Evolutionary conservation across 1,140 invertebrate species (phyloP), one percentile per base, ranked within the genome.

Genomic region (Homalodisca vitripennis): DNA sequence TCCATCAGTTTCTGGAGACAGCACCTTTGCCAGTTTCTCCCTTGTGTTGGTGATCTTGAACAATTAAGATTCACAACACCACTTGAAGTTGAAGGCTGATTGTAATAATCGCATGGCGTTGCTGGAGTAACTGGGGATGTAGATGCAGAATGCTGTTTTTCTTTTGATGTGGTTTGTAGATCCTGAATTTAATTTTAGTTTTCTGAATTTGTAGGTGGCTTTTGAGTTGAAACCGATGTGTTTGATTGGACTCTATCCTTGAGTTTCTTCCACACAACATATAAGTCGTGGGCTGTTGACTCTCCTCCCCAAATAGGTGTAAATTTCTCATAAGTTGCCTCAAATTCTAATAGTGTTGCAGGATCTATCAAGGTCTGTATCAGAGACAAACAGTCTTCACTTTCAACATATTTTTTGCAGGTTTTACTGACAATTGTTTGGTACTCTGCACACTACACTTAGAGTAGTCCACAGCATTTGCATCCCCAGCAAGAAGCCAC

Each of bases 401-500:
- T 17, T 17, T 41, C 34, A 41, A 10, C 17, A 17, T 41, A 17
- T 41, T 41, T 41, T n/a, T n/a, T n/a, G n/a, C n/a, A n/a, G n/a
- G 6, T 55, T 30, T 57, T 26, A 12, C 10, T 55, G 20, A 55
- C 17, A 55, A 26, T 74, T 74, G 17, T 20, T 55, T 12, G 17
- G 24, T 20, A 6, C 17, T 20, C 22, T 26, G 22, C 3, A 26
- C 51, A 20, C 22, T 55, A 26, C 3, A 20, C 22, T 55, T 55
- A 20, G 51, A 20, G 22, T 10, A 55, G 20, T 55, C 51, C 10
- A 55, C 6, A 20, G 10, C 20, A 6, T 55, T 20, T 12, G 51
- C 10, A 26, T 6, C 20, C 3, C 3, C 10, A 20, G 51, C 3
- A 6, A 55, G 10, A 55, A 12, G 51, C 51, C 51, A 20, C 51